These are phyloP conservation scores for Nothoprocta perdicaria DNA, from an alignment of 2,113 vertebrate genomes.

Conservation along the genomic window DNA sequence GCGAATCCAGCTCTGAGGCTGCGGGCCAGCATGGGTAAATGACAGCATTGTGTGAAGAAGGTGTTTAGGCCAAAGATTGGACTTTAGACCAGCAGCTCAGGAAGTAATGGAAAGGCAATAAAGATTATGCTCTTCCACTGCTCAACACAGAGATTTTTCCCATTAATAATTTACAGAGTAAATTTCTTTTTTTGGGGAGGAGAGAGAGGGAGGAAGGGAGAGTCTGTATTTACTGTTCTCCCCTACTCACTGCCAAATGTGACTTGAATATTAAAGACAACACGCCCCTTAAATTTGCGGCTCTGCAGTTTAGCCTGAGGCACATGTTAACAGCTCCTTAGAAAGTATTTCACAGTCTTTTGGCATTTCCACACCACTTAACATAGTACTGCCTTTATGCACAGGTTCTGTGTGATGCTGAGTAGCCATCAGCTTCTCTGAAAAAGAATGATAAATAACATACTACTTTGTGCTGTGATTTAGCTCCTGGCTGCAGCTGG, in stretches of 20 bases:
- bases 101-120: background rate
- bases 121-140: background rate
- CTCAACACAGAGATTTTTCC: background rate
- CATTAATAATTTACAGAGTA: background rate
- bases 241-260: background rate
- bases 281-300: conserved; percentile 23
- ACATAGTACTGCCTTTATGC: background rate
- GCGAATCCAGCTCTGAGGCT: background rate
- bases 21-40: background rate
- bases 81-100: background rate
- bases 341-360: conserved; percentile 45
- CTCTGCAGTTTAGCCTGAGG: conserved; percentile 43
- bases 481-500: background rate
- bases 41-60: background rate
- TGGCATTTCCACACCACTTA: conserved; percentile 44
- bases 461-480: background rate
- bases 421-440: conserved; percentile 12
- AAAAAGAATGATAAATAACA: background rate
- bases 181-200: background rate
- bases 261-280: conserved; percentile 34
- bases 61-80: background rate
- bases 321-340: conserved; percentile 16
- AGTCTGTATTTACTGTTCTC: background rate
- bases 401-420: conserved; percentile 1
- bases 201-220: too few relatives aligned